Evolutionary conservation across 1,140 invertebrate genomes (phyloP), one percentile per base, ranked within the genome.

Genomic region (Oreohelix idahoensis): DNA sequence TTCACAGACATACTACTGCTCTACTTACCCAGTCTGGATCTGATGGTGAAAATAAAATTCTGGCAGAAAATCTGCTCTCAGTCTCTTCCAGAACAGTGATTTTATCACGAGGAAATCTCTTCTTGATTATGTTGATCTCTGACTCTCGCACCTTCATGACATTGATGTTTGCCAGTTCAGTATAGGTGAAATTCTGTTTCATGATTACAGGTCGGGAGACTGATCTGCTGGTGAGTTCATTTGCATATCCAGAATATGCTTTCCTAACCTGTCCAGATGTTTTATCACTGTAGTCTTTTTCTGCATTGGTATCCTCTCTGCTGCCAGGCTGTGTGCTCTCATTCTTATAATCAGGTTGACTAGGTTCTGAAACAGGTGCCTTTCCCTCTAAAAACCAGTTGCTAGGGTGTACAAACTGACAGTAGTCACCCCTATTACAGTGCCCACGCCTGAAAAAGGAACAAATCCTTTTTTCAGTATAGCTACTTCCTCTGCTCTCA

Each of bases 1-100:
- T n/a, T n/a, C n/a, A n/a, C n/a, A n/a, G n/a, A n/a, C n/a, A n/a
- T n/a, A n/a, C n/a, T n/a, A 83, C 29, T 42, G 51, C 20, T 29
- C 29, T 20, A 71, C 85, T 81, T 85, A 91, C 90, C 90, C 90
- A 91, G 76, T 91, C 90, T 36, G 90, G 90, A 86, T 91, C 89
- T n/a, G 86, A 83, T 45, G 89, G 87, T 32, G 66, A 35, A 70
- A 90, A 90, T 36, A 75, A 74, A 36, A 89, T 78, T 8, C 42
- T 83, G 69, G 63, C 49, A 36, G 66, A 39, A 35, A 39, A 53
- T n/a, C 77, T 49, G 32, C 17, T 49, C 35, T 63, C 70, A 32
- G 35, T 73, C 10, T 78, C 75, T 70, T 73, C 63, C 45, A 77
- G n/a, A 45, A 63, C 29, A 45, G 39, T 71, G 26, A 69, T 75